Evolutionary conservation across 2,113 vertebrate genomes (phyloP).

Genomic region (Podarcis muralis): DNA sequence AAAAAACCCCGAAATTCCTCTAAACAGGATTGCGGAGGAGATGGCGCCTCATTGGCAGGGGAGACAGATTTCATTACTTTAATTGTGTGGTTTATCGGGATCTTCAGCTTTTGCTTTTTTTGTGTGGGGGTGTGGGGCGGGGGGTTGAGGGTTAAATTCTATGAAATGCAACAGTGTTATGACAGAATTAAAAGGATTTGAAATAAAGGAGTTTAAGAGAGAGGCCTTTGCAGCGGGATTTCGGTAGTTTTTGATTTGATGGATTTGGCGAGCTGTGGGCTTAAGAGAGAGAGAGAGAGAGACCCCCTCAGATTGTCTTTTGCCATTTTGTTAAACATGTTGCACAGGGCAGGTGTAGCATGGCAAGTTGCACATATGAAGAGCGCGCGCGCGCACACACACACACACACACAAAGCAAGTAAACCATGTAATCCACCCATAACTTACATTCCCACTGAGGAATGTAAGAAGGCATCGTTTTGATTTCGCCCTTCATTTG

Average conservation of each 20-base stretch:
- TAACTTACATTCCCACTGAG: conserved; percentile 44
- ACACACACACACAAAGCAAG: conserved; percentile 38
- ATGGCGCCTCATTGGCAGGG: conserved; percentile 72
- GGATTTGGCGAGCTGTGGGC: conserved; percentile 74
- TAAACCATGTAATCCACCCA: conserved; percentile 68
- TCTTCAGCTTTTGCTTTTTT: conserved; percentile 77
- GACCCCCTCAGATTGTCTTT: conserved; percentile 73
- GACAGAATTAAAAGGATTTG: conserved; percentile 88
- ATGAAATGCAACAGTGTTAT: conserved; percentile 78
- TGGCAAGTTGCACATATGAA: conserved; percentile 71
- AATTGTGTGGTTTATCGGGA: conserved; percentile 87
- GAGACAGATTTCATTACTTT: conserved; percentile 85
- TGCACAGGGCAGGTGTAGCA: conserved; percentile 77
- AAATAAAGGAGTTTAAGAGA: conserved; percentile 83
- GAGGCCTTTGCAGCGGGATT: conserved; percentile 83
- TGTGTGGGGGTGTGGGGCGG: not conserved
- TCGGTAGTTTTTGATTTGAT: conserved; percentile 81
- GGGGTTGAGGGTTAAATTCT: conserved; percentile 49
- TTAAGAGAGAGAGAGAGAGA: not conserved
- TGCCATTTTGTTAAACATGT: conserved; percentile 76
- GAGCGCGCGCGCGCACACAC: conserved; percentile 59
- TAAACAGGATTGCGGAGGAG: conserved; percentile 73
- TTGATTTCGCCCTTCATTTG: no score
- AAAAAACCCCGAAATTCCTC: conserved; percentile 51
- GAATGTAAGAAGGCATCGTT: no score